Conservation (phyloP, 2,888 invertebrate genomes). For the Eupelmus urozonus region DNA sequence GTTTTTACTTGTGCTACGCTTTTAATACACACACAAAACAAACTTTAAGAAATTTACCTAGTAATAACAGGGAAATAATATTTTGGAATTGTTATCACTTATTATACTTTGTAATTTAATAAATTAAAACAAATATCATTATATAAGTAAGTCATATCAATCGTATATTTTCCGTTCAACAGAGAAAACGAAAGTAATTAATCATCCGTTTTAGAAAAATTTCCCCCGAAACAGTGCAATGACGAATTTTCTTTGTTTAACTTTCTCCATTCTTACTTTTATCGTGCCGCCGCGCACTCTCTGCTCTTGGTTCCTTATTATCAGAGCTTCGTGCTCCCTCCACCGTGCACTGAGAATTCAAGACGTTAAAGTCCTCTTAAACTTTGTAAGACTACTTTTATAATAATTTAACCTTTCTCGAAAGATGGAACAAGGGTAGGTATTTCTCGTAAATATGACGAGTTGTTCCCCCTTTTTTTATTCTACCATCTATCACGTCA, state of each 20-base stretch:
- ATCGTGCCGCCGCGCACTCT: conserved; percentile 21
- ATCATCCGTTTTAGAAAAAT: conserved; percentile 13
- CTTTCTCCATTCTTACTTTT: conserved; percentile 43
- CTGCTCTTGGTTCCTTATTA: conserved; percentile 34
- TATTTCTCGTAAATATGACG: conserved; percentile 30
- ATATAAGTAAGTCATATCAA: not conserved
- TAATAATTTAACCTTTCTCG: conserved; percentile 44
- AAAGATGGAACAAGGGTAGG: not conserved
- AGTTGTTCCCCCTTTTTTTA: not conserved
- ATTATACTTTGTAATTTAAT: no score
- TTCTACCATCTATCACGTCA: conserved; percentile 18
- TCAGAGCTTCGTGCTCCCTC: conserved; percentile 2
- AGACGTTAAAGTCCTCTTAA: conserved; percentile 51
- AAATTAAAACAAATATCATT: no score
- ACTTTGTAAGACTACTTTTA: conserved; percentile 40
- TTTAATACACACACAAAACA: no score
- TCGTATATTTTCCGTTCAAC: not conserved
- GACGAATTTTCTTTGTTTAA: conserved; percentile 50
- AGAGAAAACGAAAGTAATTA: no score
- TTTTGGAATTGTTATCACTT: no score
- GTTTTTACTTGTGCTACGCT: no score
- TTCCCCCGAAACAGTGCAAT: conserved; percentile 11
- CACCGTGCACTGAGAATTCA: conserved; percentile 17
- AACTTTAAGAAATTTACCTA: no score
- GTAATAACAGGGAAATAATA: no score